A percentile compares a stretch with the other conserved stretches of the same genome.
phyloP scores from a whole-genome alignment of 2,113 vertebrate genomes.

The Acanthisitta chloris region DNA sequence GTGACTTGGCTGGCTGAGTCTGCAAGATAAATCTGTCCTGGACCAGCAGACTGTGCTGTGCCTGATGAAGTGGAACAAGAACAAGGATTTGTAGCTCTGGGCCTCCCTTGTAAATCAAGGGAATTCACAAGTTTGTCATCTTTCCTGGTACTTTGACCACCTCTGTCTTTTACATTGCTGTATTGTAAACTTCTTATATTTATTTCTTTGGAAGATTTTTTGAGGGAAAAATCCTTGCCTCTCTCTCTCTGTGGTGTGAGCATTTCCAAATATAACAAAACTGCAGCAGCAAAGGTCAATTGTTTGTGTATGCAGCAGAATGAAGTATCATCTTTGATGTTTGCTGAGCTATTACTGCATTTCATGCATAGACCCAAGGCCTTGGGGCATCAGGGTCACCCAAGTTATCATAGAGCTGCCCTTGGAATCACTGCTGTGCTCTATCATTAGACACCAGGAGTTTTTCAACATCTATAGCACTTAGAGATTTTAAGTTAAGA shows the following conservation, averaged over 20 bases:
- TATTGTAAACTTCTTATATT: background rate
- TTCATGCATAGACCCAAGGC: background rate
- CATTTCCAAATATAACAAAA: background rate
- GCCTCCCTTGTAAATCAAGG: background rate
- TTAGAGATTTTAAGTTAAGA: background rate
- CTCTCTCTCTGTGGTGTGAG: background rate
- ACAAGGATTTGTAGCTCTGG: background rate
- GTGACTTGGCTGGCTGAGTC: background rate
- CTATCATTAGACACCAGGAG: too few relatives aligned
- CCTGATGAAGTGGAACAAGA: background rate
- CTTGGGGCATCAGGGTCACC: background rate
- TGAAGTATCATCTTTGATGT: background rate
- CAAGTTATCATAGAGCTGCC: fast-evolving
- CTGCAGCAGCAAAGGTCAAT: background rate
- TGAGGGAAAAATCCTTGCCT: background rate
- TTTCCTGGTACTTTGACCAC: background rate
- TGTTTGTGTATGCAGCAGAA: background rate
- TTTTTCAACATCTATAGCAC: background rate
- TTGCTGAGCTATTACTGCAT: background rate
- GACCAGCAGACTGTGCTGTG: background rate
- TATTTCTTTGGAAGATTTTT: background rate
- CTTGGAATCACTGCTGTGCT: background rate
- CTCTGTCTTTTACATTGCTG: background rate
- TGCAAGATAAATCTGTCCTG: background rate
- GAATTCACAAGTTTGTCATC: background rate